Evolutionary conservation across 2,888 invertebrate genomes (phyloP).

Genomic region (Diachrysia chrysitis): DNA sequence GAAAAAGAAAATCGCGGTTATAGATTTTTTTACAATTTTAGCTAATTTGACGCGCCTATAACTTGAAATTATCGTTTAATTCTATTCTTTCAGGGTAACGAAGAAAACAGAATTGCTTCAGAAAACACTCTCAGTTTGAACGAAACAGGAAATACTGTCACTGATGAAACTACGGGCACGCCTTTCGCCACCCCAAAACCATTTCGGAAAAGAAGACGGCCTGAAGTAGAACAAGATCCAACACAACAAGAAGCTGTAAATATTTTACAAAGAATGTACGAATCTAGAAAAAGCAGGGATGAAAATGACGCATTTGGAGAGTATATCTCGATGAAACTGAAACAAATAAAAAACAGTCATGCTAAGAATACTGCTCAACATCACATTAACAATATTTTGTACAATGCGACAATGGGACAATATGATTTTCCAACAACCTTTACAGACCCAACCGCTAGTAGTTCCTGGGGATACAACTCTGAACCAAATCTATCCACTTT

Average conservation of each 20-base stretch:
- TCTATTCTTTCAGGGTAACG: conserved; percentile 49
- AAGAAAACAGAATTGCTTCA: conserved; percentile 43
- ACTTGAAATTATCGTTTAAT: conserved; percentile 41
- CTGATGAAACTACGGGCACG: conserved; percentile 34
- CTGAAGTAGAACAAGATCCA: conserved; percentile 38
- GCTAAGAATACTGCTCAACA: conserved; percentile 44
- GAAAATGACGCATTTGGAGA: conserved; percentile 37
- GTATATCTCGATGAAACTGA: conserved; percentile 45
- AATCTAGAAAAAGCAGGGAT: conserved; percentile 36
- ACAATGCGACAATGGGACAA: conserved; percentile 35
- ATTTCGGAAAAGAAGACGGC: conserved; percentile 49
- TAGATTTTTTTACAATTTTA: conserved; percentile 31
- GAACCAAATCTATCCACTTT: conserved; percentile 47
- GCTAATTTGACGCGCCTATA: conserved; percentile 33
- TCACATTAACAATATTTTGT: conserved; percentile 52
- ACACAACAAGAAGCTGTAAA: conserved; percentile 50
- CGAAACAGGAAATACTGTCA: conserved; percentile 28
- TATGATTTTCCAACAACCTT: conserved; percentile 35
- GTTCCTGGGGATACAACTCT: conserved; percentile 49
- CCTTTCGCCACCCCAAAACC: conserved; percentile 46
- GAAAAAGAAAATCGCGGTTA: conserved; percentile 33
- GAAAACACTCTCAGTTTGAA: conserved; percentile 35
- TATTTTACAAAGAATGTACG: conserved; percentile 43
- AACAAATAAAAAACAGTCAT: conserved; percentile 42
- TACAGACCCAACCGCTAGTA: conserved; percentile 36